Percentiles rank a stretch among this genome's conserved stretches.
Evolutionary conservation across 2,113 vertebrate species (phyloP).

Genomic region (Lagenorhynchus albirostris): DNA sequence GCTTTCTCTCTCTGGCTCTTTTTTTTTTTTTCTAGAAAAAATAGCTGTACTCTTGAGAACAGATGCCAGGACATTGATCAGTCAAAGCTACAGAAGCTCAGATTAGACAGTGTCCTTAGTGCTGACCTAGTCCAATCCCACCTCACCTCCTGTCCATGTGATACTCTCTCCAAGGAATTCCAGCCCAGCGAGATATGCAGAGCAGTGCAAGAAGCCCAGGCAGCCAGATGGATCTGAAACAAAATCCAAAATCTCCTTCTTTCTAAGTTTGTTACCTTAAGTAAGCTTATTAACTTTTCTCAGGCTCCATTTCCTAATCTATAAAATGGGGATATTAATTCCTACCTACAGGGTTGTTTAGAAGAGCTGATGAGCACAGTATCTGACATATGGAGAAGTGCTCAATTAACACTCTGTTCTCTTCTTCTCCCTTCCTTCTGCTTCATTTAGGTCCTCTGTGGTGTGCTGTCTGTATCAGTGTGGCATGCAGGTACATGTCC

Average conservation of each 20-base stretch:
- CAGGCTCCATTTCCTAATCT: not conserved
- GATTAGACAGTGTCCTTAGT: too few species aligned
- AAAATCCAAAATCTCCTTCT: not conserved
- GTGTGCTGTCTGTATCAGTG: accelerated
- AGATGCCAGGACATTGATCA: not conserved
- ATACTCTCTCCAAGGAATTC: not conserved
- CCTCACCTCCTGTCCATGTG: accelerated
- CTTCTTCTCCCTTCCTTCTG: not conserved
- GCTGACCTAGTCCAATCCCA: accelerated
- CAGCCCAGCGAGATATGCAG: accelerated
- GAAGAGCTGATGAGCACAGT: not conserved
- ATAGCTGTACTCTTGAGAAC: not conserved
- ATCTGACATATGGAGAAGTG: not conserved
- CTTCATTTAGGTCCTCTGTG: not conserved
- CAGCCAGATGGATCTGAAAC: not conserved
- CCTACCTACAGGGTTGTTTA: not conserved
- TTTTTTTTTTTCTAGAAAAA: not conserved
- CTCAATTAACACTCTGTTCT: accelerated
- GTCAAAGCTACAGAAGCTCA: not conserved
- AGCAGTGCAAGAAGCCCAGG: too few species aligned
- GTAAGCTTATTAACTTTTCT: not conserved
- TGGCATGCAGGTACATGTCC: accelerated
- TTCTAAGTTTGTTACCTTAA: not conserved
- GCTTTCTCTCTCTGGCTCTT: not conserved
- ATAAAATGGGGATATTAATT: not conserved